These are phyloP conservation scores for Noctua fimbriata DNA, from an alignment of 2,888 invertebrate species.

Conservation along the genomic window DNA sequence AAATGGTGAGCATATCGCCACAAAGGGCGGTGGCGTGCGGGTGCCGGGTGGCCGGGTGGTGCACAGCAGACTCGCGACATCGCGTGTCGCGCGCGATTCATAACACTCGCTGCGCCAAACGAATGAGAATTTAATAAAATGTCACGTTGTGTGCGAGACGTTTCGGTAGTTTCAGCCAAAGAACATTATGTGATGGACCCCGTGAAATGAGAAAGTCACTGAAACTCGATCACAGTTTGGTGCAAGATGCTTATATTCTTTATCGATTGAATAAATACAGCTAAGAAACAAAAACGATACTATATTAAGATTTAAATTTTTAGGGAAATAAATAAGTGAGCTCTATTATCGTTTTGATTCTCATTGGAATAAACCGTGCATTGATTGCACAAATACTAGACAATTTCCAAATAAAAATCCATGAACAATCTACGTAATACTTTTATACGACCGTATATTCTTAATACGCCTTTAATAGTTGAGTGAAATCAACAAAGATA, in stretches of 20 bases:
- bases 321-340: background rate
- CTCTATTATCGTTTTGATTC: background rate
- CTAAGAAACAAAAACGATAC: background rate
- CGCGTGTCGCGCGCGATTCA: conserved; percentile 76
- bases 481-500: conserved; percentile 60
- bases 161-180: conserved; percentile 60
- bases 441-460: conserved; percentile 12
- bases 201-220: conserved; percentile 52
- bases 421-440: background rate
- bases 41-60: conserved; percentile 23
- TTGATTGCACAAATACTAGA: background rate
- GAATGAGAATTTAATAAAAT: conserved; percentile 83
- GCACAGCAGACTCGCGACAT: conserved; percentile 65
- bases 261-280: background rate
- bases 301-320: background rate
- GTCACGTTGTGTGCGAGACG: conserved; percentile 71
- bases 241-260: background rate
- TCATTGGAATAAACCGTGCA: background rate
- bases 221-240: conserved; percentile 18
- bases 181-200: conserved; percentile 55
- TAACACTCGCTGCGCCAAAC: conserved; percentile 71
- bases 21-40: conserved; percentile 66
- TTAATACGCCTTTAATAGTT: conserved; percentile 55
- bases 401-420: background rate
- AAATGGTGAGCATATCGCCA: conserved; percentile 66